Conservation (phyloP, 2,888 invertebrate species). For the Falcaria lacertinaria region DNA sequence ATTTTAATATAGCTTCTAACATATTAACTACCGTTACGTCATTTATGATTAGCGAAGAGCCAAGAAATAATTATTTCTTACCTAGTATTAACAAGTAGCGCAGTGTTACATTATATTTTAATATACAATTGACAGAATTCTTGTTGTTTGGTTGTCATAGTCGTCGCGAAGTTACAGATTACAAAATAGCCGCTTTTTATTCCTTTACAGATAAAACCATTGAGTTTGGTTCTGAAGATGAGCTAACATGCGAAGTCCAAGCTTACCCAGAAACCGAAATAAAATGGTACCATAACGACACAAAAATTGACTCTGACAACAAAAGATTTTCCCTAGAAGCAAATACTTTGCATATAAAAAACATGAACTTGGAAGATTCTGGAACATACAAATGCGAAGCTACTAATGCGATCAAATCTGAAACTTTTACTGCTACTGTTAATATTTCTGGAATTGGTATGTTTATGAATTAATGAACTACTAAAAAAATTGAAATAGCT, state of each 20-base stretch:
- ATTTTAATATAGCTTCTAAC: no score
- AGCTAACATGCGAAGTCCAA: slow-evolving; percentile 46
- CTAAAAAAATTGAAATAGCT: no score
- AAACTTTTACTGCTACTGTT: slow-evolving; percentile 31
- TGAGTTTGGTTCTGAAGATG: slow-evolving; percentile 47
- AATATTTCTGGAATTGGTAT: slow-evolving; percentile 58
- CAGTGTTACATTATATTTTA: no score
- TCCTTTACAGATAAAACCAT: slow-evolving; percentile 45
- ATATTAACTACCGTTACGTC: not conserved
- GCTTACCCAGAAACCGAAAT: slow-evolving; percentile 54
- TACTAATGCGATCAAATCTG: slow-evolving; percentile 32
- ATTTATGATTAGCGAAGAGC: no score
- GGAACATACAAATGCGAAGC: slow-evolving; percentile 53
- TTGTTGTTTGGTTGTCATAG: no score
- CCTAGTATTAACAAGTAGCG: no score
- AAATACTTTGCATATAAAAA: slow-evolving; percentile 40
- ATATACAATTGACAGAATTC: no score
- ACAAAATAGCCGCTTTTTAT: no score
- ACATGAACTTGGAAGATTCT: slow-evolving; percentile 44
- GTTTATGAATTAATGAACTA: not conserved
- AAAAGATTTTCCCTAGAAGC: slow-evolving; percentile 30
- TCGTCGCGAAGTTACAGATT: no score
- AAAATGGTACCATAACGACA: slow-evolving; percentile 55
- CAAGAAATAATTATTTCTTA: no score
- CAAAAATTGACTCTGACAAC: slow-evolving; percentile 27